phyloP scores from a whole-genome alignment of 2,797 vertebrate species.

The Harpagifer antarcticus region DNA sequence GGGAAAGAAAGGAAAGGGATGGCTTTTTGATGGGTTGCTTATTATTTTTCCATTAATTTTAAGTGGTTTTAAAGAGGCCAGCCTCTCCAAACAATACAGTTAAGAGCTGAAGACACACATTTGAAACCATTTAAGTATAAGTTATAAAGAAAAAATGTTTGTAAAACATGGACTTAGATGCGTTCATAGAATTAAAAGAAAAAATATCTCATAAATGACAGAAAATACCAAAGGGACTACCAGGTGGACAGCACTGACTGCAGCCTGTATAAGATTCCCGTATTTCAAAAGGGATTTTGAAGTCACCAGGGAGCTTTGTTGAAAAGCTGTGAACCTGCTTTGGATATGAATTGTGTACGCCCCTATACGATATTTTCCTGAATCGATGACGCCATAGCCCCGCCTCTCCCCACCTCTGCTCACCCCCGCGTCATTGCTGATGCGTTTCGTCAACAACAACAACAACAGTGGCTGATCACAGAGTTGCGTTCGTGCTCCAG shows the following conservation, averaged over 20 bases:
- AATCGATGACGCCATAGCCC: too few species aligned
- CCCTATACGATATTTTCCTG: too few species aligned
- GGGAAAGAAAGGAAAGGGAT: background rate
- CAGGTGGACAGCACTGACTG: conserved; percentile 27
- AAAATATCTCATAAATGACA: conserved; percentile 24
- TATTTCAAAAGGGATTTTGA: conserved; percentile 74
- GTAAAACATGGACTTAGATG: background rate
- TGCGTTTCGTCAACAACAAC: too few species aligned
- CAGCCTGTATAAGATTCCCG: conserved; percentile 62
- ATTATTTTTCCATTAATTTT: conserved; percentile 44
- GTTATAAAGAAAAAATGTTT: background rate
- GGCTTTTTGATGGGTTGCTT: conserved; percentile 15
- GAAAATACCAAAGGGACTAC: conserved; percentile 28
- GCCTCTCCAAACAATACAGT: background rate
- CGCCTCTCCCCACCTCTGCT: too few species aligned
- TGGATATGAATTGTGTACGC: conserved; percentile 68
- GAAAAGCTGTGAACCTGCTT: conserved; percentile 70
- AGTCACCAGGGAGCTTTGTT: conserved; percentile 73
- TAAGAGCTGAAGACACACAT: background rate
- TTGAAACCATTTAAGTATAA: conserved; percentile 12
- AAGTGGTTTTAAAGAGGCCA: conserved; percentile 13
- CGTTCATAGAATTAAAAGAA: conserved; percentile 5
- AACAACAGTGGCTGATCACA: too few species aligned
- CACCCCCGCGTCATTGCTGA: too few species aligned
- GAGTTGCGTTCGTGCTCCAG: too few species aligned